These are phyloP conservation scores for Pasiphila rectangulata DNA, from an alignment of 2,888 invertebrate genomes.

Conservation along the genomic window DNA sequence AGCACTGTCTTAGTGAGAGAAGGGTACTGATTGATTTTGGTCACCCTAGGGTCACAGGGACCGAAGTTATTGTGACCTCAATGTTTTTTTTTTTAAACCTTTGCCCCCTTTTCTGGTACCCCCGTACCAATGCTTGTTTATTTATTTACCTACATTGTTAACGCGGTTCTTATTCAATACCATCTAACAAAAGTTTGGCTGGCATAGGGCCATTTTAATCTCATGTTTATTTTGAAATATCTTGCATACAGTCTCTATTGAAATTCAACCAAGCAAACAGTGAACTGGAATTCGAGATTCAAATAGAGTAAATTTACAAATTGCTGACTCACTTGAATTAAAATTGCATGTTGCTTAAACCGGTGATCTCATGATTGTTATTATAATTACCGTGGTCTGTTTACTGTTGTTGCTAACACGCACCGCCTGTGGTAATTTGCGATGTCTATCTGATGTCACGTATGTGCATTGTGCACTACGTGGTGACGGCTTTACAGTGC, in stretches of 20 bases:
- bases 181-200: background rate
- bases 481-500: constrained; percentile 32
- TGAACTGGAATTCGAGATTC: background rate
- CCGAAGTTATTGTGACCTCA: too few relatives aligned
- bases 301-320: background rate
- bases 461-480: constrained; percentile 45
- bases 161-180: background rate
- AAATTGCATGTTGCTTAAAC: constrained; percentile 9
- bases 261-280: background rate
- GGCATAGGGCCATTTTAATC: constrained; percentile 4
- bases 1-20: too few relatives aligned
- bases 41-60: too few relatives aligned
- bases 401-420: constrained; percentile 28
- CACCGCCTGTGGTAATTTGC: constrained; percentile 21
- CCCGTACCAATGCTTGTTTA: too few relatives aligned
- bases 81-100: too few relatives aligned
- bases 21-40: too few relatives aligned
- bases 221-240: constrained; percentile 1
- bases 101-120: too few relatives aligned
- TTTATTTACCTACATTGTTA: too few relatives aligned
- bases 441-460: constrained; percentile 38
- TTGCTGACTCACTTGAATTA: constrained; percentile 7
- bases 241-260: background rate
- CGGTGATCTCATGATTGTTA: constrained; percentile 21
- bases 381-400: constrained; percentile 26